phyloP scores from a whole-genome alignment of 2,888 invertebrate species.

The Barypeithes pellucidus region DNA sequence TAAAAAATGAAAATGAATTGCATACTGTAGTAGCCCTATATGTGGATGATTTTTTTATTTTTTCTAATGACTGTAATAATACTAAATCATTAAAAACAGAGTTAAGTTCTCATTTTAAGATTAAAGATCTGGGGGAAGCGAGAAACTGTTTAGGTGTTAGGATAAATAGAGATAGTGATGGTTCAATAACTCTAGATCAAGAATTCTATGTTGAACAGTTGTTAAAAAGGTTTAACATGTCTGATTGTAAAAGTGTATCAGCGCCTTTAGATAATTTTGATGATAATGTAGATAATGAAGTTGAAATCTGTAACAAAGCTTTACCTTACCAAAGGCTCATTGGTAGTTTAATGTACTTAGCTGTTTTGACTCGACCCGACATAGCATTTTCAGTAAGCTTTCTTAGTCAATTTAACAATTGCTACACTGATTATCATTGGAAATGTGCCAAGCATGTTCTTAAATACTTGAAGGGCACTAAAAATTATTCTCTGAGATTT shows the following conservation, averaged over 20 bases:
- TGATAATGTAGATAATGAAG: too few relatives aligned
- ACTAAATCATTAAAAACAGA: slow-evolving; percentile 43
- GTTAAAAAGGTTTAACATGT: slow-evolving; percentile 36
- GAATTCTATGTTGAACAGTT: slow-evolving; percentile 35
- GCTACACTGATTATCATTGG: slow-evolving; percentile 51
- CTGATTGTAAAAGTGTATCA: slow-evolving; percentile 27
- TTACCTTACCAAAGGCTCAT: slow-evolving; percentile 51
- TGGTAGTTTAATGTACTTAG: slow-evolving; percentile 51
- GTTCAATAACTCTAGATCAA: slow-evolving; percentile 42
- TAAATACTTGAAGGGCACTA: slow-evolving; percentile 44
- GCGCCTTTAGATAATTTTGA: too few relatives aligned
- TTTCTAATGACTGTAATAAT: slow-evolving; percentile 53
- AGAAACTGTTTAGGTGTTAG: slow-evolving; percentile 48
- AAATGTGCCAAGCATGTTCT: slow-evolving; percentile 47
- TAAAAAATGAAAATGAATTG: slow-evolving; percentile 36
- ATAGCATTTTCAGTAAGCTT: too few relatives aligned
- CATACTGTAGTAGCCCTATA: slow-evolving; percentile 45
- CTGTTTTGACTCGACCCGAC: slow-evolving; percentile 51
- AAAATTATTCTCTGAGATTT: slow-evolving; percentile 38
- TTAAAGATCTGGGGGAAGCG: slow-evolving; percentile 49
- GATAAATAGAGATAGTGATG: slow-evolving; percentile 36
- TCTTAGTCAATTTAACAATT: slow-evolving; percentile 56
- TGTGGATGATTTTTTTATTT: slow-evolving; percentile 58
- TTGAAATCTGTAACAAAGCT: neutral
- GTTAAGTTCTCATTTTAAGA: slow-evolving; percentile 52